phyloP scores from a whole-genome alignment of 2,888 invertebrate species.

The Leuctra nigra region DNA sequence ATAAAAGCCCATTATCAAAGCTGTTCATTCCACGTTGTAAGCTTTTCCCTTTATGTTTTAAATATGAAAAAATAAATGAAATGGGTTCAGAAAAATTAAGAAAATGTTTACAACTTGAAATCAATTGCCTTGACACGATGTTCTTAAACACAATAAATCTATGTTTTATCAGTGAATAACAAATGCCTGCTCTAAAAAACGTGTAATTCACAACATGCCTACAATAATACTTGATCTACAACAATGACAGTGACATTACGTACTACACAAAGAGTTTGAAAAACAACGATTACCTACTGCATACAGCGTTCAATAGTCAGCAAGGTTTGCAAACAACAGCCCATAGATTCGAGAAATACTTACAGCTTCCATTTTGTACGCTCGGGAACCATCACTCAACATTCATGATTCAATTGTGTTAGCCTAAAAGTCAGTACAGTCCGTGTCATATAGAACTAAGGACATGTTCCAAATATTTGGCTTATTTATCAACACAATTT shows the following conservation, averaged over 20 bases:
- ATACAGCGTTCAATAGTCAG: constrained; percentile 8
- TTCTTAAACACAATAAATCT: too few species aligned
- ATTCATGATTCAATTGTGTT: background rate
- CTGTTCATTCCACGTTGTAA: too few species aligned
- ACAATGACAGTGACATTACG: background rate
- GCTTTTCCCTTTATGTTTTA: too few species aligned
- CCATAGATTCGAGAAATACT: constrained; percentile 1
- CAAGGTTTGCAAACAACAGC: constrained; percentile 13
- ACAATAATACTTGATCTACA: background rate
- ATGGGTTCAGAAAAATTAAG: too few species aligned
- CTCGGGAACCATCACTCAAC: too few species aligned
- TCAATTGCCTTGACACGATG: background rate
- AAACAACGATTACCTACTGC: background rate
- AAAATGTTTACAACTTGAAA: too few species aligned
- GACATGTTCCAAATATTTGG: constrained; percentile 9
- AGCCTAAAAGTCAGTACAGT: constrained; percentile 1
- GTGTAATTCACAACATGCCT: background rate
- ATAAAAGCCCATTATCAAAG: background rate
- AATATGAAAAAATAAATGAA: too few species aligned
- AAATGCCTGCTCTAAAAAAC: constrained; percentile 5
- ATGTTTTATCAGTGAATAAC: background rate
- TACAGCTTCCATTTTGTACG: constrained; percentile 3
- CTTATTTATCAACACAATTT: too few species aligned
- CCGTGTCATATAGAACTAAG: background rate
- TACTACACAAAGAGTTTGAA: background rate